Percentiles rank a stretch among this genome's conserved stretches.
Evolutionary conservation across 2,113 vertebrate species (phyloP).

Genomic region (Pipra filicauda): DNA sequence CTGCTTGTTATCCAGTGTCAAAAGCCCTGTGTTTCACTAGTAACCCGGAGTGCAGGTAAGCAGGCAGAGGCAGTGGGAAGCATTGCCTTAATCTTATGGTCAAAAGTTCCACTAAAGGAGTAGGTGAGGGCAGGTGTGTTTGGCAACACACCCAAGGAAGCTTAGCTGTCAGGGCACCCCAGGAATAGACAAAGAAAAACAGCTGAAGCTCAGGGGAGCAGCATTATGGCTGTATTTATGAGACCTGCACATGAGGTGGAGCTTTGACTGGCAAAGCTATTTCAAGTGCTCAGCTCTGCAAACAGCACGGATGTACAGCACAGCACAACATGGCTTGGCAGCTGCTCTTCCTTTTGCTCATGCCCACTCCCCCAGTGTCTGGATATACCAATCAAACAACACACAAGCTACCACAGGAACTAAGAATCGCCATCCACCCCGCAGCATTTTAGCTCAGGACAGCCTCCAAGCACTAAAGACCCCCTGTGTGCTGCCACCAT

Average conservation of each 20-base stretch:
- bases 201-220: conserved; percentile 49
- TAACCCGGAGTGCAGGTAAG: conserved; percentile 60
- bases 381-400: neutral
- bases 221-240: neutral
- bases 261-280: neutral
- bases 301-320: neutral
- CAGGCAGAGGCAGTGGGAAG: conserved; percentile 64
- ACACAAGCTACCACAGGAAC: neutral
- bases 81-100: conserved; percentile 15
- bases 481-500: neutral
- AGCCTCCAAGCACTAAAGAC: neutral
- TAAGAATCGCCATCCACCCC: neutral
- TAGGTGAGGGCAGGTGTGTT: conserved; percentile 11
- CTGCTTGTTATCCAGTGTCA: neutral
- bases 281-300: conserved; percentile 21
- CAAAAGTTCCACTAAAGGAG: conserved; percentile 13
- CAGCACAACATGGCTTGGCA: neutral
- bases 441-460: neutral
- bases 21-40: conserved; percentile 28
- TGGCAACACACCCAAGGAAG: conserved; percentile 29
- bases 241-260: neutral
- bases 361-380: neutral
- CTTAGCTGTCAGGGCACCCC: conserved; percentile 41
- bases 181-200: conserved; percentile 17
- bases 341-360: neutral